These are phyloP conservation scores for Eurystomus glaucurus DNA, from an alignment of 2,797 vertebrate genomes.

Conservation along the genomic window DNA sequence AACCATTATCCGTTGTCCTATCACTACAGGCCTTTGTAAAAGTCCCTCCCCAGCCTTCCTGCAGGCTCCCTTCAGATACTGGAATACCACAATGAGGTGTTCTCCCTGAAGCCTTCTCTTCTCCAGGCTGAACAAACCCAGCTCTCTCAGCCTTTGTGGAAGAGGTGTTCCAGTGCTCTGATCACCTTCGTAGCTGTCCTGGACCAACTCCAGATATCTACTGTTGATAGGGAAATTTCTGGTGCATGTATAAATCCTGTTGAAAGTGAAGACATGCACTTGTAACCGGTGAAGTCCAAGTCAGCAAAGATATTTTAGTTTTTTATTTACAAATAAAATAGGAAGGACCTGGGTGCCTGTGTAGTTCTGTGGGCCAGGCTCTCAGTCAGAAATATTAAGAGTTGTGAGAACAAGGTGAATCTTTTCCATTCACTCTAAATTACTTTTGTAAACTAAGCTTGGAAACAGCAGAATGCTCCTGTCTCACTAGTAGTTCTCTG, in stretches of 20 bases:
- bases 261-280: not conserved
- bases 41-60: no score
- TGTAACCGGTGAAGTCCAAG: not conserved
- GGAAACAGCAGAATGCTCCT: not conserved
- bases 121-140: no score
- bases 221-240: not conserved
- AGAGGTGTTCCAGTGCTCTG: no score
- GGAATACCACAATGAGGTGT: no score
- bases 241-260: not conserved
- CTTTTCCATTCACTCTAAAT: not conserved
- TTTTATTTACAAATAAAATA: not conserved
- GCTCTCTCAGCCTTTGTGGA: no score
- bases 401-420: not conserved
- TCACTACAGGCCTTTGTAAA: no score
- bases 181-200: no score
- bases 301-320: not conserved
- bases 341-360: rapidly evolving
- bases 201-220: not conserved
- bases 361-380: not conserved
- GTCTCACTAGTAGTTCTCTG: not conserved
- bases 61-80: no score
- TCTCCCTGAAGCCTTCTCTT: no score
- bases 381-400: not conserved
- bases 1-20: no score
- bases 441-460: not conserved